phyloP scores from a whole-genome alignment of 2,113 vertebrate species.

The Python bivittatus region DNA sequence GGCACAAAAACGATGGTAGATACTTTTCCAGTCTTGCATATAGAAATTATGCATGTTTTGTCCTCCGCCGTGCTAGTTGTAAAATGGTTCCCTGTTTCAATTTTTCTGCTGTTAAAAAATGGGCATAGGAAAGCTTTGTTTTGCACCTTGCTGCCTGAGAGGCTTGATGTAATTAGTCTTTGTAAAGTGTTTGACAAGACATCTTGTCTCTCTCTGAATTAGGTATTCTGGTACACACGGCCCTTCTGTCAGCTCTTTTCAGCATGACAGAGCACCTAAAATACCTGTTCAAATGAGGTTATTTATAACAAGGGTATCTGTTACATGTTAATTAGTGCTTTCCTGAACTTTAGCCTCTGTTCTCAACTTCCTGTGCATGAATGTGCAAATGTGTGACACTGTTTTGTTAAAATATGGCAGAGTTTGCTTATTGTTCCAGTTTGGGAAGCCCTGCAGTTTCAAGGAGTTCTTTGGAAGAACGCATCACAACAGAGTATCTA shows the following conservation, averaged over 20 bases:
- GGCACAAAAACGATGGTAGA: not conserved
- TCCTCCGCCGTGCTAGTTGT: not conserved
- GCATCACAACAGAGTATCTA: no score
- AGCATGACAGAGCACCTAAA: not conserved
- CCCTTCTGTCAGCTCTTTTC: not conserved
- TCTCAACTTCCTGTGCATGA: not conserved
- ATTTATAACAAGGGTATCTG: not conserved
- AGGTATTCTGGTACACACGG: not conserved
- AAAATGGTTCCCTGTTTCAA: not conserved
- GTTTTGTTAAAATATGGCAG: not conserved
- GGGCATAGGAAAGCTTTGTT: not conserved
- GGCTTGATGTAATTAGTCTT: not conserved
- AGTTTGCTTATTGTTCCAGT: not conserved
- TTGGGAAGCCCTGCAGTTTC: not conserved
- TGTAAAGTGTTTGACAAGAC: not conserved
- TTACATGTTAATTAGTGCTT: not conserved
- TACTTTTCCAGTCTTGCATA: not conserved
- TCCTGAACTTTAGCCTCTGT: no score
- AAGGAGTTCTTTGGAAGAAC: not conserved
- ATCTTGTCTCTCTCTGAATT: not conserved
- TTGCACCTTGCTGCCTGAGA: not conserved
- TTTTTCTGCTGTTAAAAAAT: not conserved
- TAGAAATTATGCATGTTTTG: not conserved
- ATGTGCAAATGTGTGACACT: no score
- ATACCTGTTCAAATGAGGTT: not conserved